Evolutionary conservation across 2,113 vertebrate species (phyloP), one percentile per base, ranked within the genome.

Genomic region (Hemiprocne comata): DNA sequence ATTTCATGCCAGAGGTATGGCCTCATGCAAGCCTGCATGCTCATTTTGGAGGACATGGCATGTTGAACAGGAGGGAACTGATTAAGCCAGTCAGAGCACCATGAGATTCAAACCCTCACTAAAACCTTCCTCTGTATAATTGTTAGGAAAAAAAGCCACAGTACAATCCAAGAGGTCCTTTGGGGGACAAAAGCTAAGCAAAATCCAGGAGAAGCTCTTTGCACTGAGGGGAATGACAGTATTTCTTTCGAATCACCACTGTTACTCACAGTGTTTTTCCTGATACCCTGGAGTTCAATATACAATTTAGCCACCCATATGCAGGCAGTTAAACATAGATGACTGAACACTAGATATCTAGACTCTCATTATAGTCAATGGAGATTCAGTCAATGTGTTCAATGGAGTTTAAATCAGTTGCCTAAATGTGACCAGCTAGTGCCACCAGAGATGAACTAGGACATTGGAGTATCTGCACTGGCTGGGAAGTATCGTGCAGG

Each of bases 401-500:
- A 83, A 34, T 26, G 33, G 11, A 64, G 14, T 62, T 61, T 76
- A 40, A 61, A 34, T 69, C 58, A 62, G 6, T 50, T 87, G 62
- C 31, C n/a, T 57, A 76, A 80, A 76, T 50, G 31, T 24, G 31
- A 57, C 14, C 24, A 61, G 16, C 24, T n/a, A 26, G 17, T 53
- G 42, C 48, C 29, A 54, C 16, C 2, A 2, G 77, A 66, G 51
- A 33, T 36, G 42, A 33, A 51, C 0, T 29, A 26, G 28, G 26
- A 33, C 25, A 10, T 2, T 62, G 46, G 20, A 10, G 9, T 65
- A 18, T n/a, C 83, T 70, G 36, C n/a, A 40, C 21, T 25, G 6
- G 5, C 40, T 69, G 36, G 12, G 17, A 5, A 6, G n/a, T 18
- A 29, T 64, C 0, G 0, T 57, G n/a, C 17, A n/a, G 31, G 17